Conservation (phyloP, 2,113 vertebrate genomes). For the Numenius arquata region DNA sequence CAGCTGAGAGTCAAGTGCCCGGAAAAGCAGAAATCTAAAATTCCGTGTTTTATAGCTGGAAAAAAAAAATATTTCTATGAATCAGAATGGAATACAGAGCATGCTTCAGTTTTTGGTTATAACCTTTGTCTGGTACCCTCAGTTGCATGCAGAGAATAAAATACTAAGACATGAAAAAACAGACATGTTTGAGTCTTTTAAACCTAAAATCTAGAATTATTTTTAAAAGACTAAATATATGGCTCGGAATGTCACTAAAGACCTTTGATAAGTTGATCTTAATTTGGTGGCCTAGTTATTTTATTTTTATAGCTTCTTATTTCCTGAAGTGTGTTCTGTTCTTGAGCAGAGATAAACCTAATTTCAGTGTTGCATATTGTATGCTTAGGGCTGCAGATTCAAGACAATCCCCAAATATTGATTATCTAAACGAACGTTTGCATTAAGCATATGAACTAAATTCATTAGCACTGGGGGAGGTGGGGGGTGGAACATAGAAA, state of each 20-base stretch:
- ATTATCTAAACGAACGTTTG: slow-evolving; percentile 31
- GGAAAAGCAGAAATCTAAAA: background rate
- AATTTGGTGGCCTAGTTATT: slow-evolving; percentile 34
- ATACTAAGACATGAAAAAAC: background rate
- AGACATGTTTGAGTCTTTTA: background rate
- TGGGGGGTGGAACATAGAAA: background rate
- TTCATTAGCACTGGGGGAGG: background rate
- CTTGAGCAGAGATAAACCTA: slow-evolving; percentile 43
- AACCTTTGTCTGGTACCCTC: background rate
- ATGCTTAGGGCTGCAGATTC: background rate
- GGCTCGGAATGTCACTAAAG: background rate
- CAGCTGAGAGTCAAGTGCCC: background rate
- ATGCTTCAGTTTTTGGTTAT: background rate
- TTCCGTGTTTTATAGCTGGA: background rate
- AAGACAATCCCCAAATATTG: slow-evolving; percentile 51
- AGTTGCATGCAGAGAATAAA: background rate
- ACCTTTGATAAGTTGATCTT: slow-evolving; percentile 21
- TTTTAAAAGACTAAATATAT: background rate
- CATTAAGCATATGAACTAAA: background rate
- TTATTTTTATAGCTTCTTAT: background rate
- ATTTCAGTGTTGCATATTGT: slow-evolving; percentile 16
- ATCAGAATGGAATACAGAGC: background rate
- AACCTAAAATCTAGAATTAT: background rate
- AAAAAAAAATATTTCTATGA: background rate
- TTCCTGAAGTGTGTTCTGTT: slow-evolving; percentile 24